A percentile compares a stretch with the other conserved stretches of the same genome.
Conservation (phyloP, 1,140 invertebrate genomes). For the Solen grandis region DNA sequence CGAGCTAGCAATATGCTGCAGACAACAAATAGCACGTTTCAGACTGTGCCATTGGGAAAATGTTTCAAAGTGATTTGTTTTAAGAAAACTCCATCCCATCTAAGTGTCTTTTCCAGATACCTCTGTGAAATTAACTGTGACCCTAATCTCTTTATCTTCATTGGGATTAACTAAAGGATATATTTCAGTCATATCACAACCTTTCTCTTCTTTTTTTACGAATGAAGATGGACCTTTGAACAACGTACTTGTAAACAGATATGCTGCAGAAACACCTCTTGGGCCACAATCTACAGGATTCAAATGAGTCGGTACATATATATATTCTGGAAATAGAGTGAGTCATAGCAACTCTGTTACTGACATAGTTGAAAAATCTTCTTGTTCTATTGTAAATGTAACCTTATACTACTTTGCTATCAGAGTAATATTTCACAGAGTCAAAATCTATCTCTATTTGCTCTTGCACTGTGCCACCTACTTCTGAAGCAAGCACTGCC, state of each 20-base stretch:
- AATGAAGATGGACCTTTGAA: constrained; percentile 30
- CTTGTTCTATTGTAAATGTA: constrained; percentile 53
- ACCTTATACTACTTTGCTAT: constrained; percentile 55
- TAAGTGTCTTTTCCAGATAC: too few species aligned
- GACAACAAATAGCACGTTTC: too few species aligned
- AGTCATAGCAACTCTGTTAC: constrained; percentile 52
- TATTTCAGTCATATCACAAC: not conserved
- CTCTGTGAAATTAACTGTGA: too few species aligned
- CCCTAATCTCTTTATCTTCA: constrained; percentile 30
- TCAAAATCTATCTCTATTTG: constrained; percentile 7
- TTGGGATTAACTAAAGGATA: constrained; percentile 26
- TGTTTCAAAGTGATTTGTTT: too few species aligned
- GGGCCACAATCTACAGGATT: not conserved
- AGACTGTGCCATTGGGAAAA: too few species aligned
- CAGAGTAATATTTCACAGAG: constrained; percentile 24
- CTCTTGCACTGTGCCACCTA: constrained; percentile 23
- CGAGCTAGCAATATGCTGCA: too few species aligned
- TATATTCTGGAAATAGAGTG: constrained; percentile 6
- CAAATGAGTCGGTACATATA: constrained; percentile 37
- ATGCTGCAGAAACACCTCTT: constrained; percentile 21
- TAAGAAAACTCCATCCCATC: too few species aligned
- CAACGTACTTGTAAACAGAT: constrained; percentile 33
- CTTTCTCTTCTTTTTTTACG: too few species aligned
- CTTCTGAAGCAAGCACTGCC: constrained; percentile 9
- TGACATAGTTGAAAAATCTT: constrained; percentile 56